These are phyloP conservation scores for Peromyscus eremicus DNA, from an alignment of 2,797 vertebrate species.

Conservation along the genomic window DNA sequence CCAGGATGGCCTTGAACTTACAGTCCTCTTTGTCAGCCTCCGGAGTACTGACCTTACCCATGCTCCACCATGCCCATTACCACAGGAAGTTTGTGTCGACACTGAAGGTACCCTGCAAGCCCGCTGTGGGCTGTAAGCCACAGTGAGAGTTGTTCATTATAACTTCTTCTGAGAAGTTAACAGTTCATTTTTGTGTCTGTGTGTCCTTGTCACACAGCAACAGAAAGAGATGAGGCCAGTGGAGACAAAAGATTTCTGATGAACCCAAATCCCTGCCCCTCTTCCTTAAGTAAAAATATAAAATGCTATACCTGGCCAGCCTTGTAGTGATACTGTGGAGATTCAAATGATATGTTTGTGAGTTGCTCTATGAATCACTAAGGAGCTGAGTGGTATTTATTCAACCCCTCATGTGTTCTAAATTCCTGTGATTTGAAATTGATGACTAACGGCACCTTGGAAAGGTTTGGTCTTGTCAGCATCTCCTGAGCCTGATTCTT, in stretches of 20 bases:
- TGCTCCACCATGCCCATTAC: not conserved
- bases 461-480: not conserved
- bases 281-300: constrained; percentile 15
- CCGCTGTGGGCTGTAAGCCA: not conserved
- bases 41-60: not conserved
- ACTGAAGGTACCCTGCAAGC: not conserved
- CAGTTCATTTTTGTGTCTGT: not conserved
- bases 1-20: not conserved
- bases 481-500: constrained; percentile 28
- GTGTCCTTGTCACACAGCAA: not conserved
- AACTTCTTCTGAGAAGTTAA: not conserved
- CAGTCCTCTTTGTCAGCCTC: not conserved
- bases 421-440: constrained; percentile 13
- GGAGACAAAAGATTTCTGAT: not conserved
- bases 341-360: constrained; percentile 32
- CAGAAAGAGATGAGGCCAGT: not conserved
- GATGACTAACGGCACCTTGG: not conserved
- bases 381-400: not conserved
- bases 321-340: not conserved
- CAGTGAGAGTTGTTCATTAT: not conserved
- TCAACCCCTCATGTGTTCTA: constrained; percentile 17
- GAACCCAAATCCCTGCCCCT: not conserved
- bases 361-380: not conserved
- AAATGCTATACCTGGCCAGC: not conserved
- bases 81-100: not conserved